phyloP scores from a whole-genome alignment of 1,140 invertebrate genomes.

The Psilanteris sp. region DNA sequence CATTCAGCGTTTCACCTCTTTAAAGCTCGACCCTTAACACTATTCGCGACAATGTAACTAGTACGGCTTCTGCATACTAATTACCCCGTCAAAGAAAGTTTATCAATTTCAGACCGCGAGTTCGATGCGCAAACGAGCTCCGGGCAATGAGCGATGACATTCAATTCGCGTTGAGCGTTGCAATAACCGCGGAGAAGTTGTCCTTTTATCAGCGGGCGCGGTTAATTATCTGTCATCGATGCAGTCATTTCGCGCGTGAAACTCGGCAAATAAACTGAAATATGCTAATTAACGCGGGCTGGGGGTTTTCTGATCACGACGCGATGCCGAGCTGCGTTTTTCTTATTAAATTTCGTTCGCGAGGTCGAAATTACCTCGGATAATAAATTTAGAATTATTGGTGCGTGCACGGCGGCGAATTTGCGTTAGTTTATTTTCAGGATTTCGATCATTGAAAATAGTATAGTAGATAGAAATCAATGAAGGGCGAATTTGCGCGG shows the following conservation, averaged over 20 bases:
- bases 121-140: slow-evolving; percentile 14
- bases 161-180: not conserved
- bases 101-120: slow-evolving; percentile 17
- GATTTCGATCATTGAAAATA: no score
- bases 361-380: slow-evolving; percentile 2
- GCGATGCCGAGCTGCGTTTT: not conserved
- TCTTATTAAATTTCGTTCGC: not conserved
- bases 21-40: slow-evolving; percentile 9
- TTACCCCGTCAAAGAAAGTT: slow-evolving; percentile 27
- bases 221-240: slow-evolving; percentile 35
- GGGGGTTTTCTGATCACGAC: slow-evolving; percentile 10
- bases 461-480: no score
- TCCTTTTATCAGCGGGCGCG: slow-evolving; percentile 1
- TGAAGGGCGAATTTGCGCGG: no score
- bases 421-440: no score
- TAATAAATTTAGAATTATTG: not conserved
- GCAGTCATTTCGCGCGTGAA: slow-evolving; percentile 16
- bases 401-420: no score
- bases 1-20: slow-evolving; percentile 30
- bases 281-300: slow-evolving; percentile 33
- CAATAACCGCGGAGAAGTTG: not conserved
- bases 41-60: slow-evolving; percentile 38
- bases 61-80: slow-evolving; percentile 16
- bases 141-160: slow-evolving; percentile 1
- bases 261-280: not conserved